Conservation (phyloP, 23 tunicate species). For the Pegea sp. region DNA sequence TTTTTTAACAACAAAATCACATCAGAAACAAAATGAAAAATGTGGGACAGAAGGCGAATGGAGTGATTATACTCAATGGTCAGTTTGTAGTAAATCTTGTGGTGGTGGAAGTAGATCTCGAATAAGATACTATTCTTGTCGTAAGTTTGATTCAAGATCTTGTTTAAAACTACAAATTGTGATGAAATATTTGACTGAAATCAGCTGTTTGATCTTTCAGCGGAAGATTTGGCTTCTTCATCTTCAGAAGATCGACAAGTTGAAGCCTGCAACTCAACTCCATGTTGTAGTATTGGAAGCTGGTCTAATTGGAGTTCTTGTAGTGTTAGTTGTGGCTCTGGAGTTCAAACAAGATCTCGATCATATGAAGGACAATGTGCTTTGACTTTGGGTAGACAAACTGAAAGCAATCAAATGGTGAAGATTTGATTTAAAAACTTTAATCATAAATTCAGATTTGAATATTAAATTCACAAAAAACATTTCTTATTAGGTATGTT, state of each 20-base stretch:
- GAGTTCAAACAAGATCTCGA: constrained; percentile 11
- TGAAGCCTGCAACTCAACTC: constrained; percentile 20
- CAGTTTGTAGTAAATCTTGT: constrained; percentile 34
- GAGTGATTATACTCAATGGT: constrained; percentile 75
- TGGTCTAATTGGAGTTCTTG: constrained; percentile 73
- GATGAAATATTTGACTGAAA: too few species aligned
- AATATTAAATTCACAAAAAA: too few species aligned
- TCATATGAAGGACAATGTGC: not conserved
- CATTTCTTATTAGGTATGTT: constrained; percentile 11
- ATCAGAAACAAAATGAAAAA: constrained; percentile 29
- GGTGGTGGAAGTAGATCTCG: constrained; percentile 36
- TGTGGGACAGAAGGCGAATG: constrained; percentile 48
- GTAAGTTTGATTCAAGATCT: too few species aligned
- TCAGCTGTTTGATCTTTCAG: too few species aligned
- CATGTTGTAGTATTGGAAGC: constrained; percentile 35
- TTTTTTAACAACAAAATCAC: too few species aligned
- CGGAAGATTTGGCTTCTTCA: not conserved
- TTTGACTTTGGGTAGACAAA: not conserved
- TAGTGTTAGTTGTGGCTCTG: constrained; percentile 46
- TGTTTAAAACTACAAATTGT: too few species aligned
- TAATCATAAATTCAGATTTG: too few species aligned
- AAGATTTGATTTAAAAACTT: too few species aligned
- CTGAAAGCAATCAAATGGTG: not conserved
- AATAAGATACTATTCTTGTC: constrained; percentile 70
- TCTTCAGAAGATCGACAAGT: not conserved